phyloP scores from a whole-genome alignment of 2,888 invertebrate species.

The Nycteola revayana region DNA sequence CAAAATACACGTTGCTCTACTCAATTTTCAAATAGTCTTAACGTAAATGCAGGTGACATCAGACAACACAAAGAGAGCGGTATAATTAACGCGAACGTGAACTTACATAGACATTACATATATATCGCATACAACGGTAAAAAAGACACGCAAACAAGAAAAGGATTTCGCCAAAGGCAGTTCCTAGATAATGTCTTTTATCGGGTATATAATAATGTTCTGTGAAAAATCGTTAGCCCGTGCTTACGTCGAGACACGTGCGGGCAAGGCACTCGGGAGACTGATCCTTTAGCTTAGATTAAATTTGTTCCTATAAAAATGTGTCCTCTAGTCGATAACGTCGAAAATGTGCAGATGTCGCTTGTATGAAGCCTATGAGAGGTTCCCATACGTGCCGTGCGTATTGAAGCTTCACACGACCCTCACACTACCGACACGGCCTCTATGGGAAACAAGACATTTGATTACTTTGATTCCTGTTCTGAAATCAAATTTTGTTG shows the following conservation, averaged over 20 bases:
- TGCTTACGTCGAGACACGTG: constrained; percentile 67
- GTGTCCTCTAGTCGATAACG: constrained; percentile 71
- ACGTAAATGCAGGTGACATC: no score
- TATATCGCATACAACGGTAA: no score
- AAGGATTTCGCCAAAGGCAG: constrained; percentile 46
- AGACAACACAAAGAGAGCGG: no score
- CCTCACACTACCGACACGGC: constrained; percentile 9
- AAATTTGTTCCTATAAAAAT: constrained; percentile 78
- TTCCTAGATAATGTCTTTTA: constrained; percentile 62
- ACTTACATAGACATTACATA: no score
- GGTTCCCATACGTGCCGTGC: constrained; percentile 64
- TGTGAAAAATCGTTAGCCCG: constrained; percentile 68
- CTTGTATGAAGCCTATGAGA: constrained; percentile 70
- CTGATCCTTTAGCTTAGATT: constrained; percentile 77
- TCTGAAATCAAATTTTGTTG: no score
- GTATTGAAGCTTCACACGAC: constrained; percentile 41
- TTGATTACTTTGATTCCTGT: constrained; percentile 38
- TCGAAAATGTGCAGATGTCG: constrained; percentile 75
- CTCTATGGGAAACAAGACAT: constrained; percentile 41
- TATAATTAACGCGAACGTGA: no score
- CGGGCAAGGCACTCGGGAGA: constrained; percentile 67
- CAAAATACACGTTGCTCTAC: no score
- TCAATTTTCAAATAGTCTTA: no score
- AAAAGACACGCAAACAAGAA: constrained; percentile 43
- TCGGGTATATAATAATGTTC: constrained; percentile 66